A percentile compares a stretch with the other conserved stretches of the same genome.
These are phyloP conservation scores for Resseliella maxima DNA, from an alignment of 2,888 invertebrate species.

Conservation along the genomic window DNA sequence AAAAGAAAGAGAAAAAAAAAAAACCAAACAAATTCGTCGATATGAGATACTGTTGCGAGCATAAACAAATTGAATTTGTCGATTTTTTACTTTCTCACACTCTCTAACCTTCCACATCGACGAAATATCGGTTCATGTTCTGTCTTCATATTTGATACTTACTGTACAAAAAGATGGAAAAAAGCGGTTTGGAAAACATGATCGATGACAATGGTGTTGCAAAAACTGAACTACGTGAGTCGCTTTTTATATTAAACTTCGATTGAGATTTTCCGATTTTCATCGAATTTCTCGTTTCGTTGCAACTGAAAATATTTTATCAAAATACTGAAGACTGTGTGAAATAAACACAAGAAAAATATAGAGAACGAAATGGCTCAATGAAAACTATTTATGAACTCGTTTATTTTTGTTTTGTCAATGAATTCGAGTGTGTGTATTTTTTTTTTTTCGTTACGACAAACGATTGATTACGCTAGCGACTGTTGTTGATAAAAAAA, in stretches of 20 bases:
- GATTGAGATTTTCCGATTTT: background rate
- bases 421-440: background rate
- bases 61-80: constrained; percentile 22
- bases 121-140: constrained; percentile 1
- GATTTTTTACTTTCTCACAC: too few relatives aligned
- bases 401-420: background rate
- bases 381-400: background rate
- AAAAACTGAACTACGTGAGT: constrained; percentile 25
- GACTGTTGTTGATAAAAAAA: background rate
- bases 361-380: background rate
- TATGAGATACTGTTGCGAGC: background rate
- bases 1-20: background rate
- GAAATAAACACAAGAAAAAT: background rate
- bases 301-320: background rate
- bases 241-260: background rate
- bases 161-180: background rate
- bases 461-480: background rate
- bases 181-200: background rate
- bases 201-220: background rate
- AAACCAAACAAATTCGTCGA: background rate
- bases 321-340: background rate
- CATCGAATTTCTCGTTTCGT: background rate
- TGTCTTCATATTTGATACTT: constrained; percentile 28
- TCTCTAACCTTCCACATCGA: background rate
- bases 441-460: background rate